These are phyloP conservation scores for Teleogryllus occipitalis DNA, from an alignment of 1,140 invertebrate species.

Conservation along the genomic window DNA sequence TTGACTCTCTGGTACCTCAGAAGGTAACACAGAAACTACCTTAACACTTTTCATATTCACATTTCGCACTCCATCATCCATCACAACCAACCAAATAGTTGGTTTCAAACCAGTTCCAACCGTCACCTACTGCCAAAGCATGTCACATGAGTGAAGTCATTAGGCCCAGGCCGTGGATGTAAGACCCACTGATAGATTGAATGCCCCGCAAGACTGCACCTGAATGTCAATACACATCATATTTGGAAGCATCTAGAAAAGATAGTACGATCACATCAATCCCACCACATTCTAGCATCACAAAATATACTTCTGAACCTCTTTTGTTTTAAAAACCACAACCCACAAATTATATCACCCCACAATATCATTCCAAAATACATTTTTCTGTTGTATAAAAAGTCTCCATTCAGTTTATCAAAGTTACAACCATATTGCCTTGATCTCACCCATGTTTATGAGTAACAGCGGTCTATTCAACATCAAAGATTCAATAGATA, in stretches of 20 bases:
- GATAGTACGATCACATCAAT: slow-evolving; percentile 12
- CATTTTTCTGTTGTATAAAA: slow-evolving; percentile 18
- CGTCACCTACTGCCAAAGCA: neutral
- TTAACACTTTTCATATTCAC: neutral
- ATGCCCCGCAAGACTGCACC: neutral
- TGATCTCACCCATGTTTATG: neutral
- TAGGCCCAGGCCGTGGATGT: neutral
- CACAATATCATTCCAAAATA: slow-evolving; percentile 23
- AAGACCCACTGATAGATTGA: slow-evolving; percentile 1
- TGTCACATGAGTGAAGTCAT: neutral
- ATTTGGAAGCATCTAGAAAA: slow-evolving; percentile 19
- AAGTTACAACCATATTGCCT: neutral
- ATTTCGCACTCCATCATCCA: neutral
- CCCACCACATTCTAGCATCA: slow-evolving; percentile 13
- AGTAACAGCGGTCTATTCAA: slow-evolving; percentile 13
- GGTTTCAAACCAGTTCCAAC: neutral
- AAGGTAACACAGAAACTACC: neutral
- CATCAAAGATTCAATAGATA: slow-evolving; percentile 10
- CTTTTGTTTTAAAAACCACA: slow-evolving; percentile 14
- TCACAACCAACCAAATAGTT: neutral
- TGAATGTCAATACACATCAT: slow-evolving; percentile 11
- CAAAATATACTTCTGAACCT: slow-evolving; percentile 15
- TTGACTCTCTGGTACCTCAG: neutral
- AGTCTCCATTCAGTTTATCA: slow-evolving; percentile 21
- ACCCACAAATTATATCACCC: slow-evolving; percentile 20